phyloP scores from a whole-genome alignment of 1,140 invertebrate genomes.

The Drosophila takahashii region DNA sequence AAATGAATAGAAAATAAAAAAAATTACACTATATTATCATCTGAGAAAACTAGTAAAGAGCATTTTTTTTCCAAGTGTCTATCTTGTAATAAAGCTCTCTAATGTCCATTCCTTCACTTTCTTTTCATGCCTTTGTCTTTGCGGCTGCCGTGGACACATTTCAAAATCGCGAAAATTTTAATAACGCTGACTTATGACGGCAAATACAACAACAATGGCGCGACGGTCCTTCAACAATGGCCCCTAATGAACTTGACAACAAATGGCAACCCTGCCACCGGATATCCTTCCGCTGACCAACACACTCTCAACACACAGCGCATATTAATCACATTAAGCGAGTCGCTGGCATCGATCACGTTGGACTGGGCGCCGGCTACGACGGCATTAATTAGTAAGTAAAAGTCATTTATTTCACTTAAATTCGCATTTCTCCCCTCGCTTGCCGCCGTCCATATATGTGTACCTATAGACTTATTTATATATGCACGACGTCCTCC shows the following conservation, averaged over 20 bases:
- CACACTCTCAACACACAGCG: constrained; percentile 86
- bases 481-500: constrained; percentile 17
- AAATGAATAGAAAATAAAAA: no score
- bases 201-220: constrained; percentile 47
- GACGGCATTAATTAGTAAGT: constrained; percentile 97
- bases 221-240: constrained; percentile 58
- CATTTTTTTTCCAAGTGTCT: not conserved
- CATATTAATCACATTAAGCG: constrained; percentile 97
- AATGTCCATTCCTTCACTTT: constrained; percentile 46
- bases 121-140: constrained; percentile 57
- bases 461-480: no score
- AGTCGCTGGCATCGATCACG: constrained; percentile 94
- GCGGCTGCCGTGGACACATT: constrained; percentile 60
- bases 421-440: constrained; percentile 67
- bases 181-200: constrained; percentile 71
- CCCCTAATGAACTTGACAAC: constrained; percentile 70
- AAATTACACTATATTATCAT: no score
- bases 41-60: not conserved
- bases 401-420: constrained; percentile 84
- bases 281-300: constrained; percentile 52
- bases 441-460: constrained; percentile 9
- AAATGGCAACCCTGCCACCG: constrained; percentile 42
- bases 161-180: constrained; percentile 71
- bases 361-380: constrained; percentile 94
- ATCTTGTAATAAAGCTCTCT: constrained; percentile 42